Evolutionary conservation across 1,140 invertebrate species (phyloP), one percentile per base, ranked within the genome.

Genomic region (Drosophila carrolli): DNA sequence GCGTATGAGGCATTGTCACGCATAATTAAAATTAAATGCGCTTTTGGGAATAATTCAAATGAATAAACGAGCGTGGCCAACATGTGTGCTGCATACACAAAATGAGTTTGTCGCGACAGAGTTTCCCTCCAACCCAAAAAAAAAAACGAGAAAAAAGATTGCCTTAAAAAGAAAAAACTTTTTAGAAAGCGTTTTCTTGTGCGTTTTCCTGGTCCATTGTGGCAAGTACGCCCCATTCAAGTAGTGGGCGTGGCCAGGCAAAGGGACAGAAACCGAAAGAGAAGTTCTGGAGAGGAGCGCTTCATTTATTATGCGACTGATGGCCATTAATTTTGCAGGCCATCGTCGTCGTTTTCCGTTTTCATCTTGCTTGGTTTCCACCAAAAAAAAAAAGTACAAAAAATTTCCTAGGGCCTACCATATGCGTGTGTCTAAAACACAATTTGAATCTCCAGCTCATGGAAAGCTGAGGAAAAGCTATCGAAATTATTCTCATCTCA

Each of bases 21-120:
- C 89, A 85, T 91, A 91, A 91, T 91, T 91, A 91, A 91, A 91
- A 91, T 91, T 91, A 91, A 91, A 91, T 91, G 78, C 81, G 89
- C 89, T 91, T 91, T 84, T 83, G 89, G 89, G 89, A 91, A 91
- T 91, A 91, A 91, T 91, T 91, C 88, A 91, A 91, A 91, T 90
- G 88, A 91, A 91, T 91, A 85, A 91, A 81, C 89, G 80, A 89
- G 84, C 80, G 85, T 83, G 67, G 80, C 76, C 76, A 80, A 77
- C 76, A 89, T 86, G 84, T 84, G 84, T 83, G 83, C 67, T 77
- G 83, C 84, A 88, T 89, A 88, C 80, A 89, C 83, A 89, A 88
- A 88, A 86, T 79, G 78, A 79, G 70, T 82, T 81, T 76, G 73
- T 66, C 73, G 80, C 76, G 70, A 63, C 55, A 11, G 67, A 46